These are phyloP conservation scores for Drosophila picticornis DNA, from an alignment of 2,888 invertebrate genomes.

Conservation along the genomic window DNA sequence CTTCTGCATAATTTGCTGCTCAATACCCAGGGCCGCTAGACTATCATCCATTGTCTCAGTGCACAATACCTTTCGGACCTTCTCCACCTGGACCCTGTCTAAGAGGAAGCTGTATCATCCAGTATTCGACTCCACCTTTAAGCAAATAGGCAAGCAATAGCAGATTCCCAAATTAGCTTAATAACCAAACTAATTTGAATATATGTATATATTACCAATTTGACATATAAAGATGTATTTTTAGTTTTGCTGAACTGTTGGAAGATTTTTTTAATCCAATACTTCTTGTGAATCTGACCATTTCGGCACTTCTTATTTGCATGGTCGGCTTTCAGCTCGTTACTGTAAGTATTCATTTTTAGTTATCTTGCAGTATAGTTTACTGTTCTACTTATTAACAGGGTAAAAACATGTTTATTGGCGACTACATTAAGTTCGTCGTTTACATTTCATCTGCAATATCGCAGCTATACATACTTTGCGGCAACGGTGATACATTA, in stretches of 20 bases:
- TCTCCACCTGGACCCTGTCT: not conserved
- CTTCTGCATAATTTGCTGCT: too few relatives aligned
- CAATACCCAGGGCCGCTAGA: too few relatives aligned
- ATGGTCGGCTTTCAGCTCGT: constrained; percentile 85
- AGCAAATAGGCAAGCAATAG: not conserved
- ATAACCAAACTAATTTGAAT: not conserved
- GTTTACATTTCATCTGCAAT: constrained; percentile 83
- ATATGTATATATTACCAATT: not conserved
- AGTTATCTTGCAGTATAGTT: not conserved
- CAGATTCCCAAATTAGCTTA: not conserved
- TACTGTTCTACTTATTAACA: constrained; percentile 17
- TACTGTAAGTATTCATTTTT: constrained; percentile 66
- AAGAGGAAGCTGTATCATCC: not conserved
- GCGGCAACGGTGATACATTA: constrained; percentile 84
- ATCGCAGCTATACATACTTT: constrained; percentile 83
- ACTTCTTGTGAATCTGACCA: constrained; percentile 82
- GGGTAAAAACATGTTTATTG: constrained; percentile 83
- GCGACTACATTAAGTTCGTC: constrained; percentile 83
- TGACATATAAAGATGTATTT: not conserved
- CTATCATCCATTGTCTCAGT: too few relatives aligned
- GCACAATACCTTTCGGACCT: too few relatives aligned
- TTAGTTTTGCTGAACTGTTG: constrained; percentile 79
- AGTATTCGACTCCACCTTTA: not conserved
- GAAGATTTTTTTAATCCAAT: constrained; percentile 84
- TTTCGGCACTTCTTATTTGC: constrained; percentile 84